Evolutionary conservation across 2,888 invertebrate genomes (phyloP), one percentile per base, ranked within the genome.

Genomic region (Amiota minor): DNA sequence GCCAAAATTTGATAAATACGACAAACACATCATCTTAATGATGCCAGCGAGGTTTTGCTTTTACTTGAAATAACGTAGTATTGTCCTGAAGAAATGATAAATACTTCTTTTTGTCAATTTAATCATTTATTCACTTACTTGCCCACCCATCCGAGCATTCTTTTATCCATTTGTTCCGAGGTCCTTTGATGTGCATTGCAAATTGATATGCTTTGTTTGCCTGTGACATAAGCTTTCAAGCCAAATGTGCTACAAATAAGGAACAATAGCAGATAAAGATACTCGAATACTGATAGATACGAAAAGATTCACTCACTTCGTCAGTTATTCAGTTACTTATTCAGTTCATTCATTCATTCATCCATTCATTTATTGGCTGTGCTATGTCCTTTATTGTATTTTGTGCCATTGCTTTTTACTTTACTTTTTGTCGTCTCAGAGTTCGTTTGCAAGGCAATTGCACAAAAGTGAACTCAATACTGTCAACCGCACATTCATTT

Each of bases 401-500:
- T 14, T 16, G 8, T 46, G 1, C 45, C 46, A 14, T 61, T 16
- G 16, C 16, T 11, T 16, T 65, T 18, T 65, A 16, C 47, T 65
- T 50, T 49, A 10, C 9, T 35, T 35, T 16, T 14, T 23, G 67
- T 67, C 23, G 35, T 35, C 23, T 23, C 45, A 45, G 35, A 62
- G 50, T 68, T 23, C 53, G 67, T 23, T 68, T 50, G 67, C 35
- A 50, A 68, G 67, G 50, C 67, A 68, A 68, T 68, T 68, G 67
- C 67, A 68, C 50, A 68, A 53, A 68, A 68, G 67, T 68, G 20
- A 47, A 65, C 16, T 53, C 20, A 20, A 47, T 45, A 77, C 83
- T 83, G 80, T 85, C 83, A 64, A 64, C 64, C 84, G 83, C 85
- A 85, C 85, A 85, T 83, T 85, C 85, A 83, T 82, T 83, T 85